Base-by-base conservation (phyloP, 1,140 invertebrate species). In the Eciton burchellii region DNA sequence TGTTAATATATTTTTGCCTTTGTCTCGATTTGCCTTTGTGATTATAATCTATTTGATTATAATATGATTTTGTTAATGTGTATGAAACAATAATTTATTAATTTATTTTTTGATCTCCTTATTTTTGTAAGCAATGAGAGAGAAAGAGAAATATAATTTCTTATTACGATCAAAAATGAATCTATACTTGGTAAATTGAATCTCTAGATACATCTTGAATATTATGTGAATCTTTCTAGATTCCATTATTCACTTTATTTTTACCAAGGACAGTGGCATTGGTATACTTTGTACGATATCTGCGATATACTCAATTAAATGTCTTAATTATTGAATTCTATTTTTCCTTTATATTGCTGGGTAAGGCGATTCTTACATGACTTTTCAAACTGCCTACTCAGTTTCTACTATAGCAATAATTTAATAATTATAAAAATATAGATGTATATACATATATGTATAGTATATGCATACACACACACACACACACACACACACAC, bases 241-340 rank as follows among this genome's bases (percentile, higher is more conserved):
- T 29, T 11, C 26, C 43, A 68, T 21, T 19, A 26, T 21, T 63
- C 52, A 26, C 68, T 12, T 24, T 43, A 24, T 1, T 79, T 12
- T 24, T 43, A 24, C 1, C 8, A 24, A 72, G 41, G 45, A 82
- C 68, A 63, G 83, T 84, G 84, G 77, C 84, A 86, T 89, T 83
- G 57, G 83, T 87, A 87, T 82, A 84, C 84, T 87, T 85, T 87
- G 56, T 74, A 83, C 54, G 84, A 84, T 85, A 86, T 89, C 74
- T 87, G 86, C 84, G 82, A 89, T 88, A 83, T 87, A 88, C 74
- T 89, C 83, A 87, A 90, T 86, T 85, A 90, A 90, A 88, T 91
- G 89, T 90, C 90, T 90, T 91, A 90, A 89, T 90, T 87, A 82
- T 87, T 83, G 83, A 88, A 88, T 88, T 52, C 72, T 87, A 85